These are phyloP conservation scores for Drosophila phalerata DNA, from an alignment of 2,888 invertebrate genomes.

Conservation along the genomic window DNA sequence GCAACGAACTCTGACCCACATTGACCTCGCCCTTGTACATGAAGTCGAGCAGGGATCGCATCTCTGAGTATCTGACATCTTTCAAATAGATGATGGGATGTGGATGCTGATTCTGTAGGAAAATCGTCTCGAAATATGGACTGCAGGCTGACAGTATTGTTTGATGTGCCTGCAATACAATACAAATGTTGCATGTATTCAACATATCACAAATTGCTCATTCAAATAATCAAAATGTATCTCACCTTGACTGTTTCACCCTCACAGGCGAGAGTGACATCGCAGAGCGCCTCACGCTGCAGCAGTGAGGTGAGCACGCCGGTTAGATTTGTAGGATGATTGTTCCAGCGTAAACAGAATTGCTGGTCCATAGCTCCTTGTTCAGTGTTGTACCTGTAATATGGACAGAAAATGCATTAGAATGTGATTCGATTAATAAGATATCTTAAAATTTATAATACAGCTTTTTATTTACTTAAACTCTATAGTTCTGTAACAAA, in stretches of 20 bases:
- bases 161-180: constrained; percentile 91
- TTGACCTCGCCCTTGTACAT: constrained; percentile 97
- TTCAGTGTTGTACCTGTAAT: constrained; percentile 85
- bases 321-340: constrained; percentile 96
- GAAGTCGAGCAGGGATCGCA: constrained; percentile 95
- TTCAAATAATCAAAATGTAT: neutral
- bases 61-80: constrained; percentile 95
- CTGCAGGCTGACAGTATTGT: constrained; percentile 97
- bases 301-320: constrained; percentile 95
- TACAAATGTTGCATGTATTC: too few species aligned
- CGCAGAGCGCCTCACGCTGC: constrained; percentile 95
- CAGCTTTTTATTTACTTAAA: too few species aligned
- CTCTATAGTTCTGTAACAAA: too few species aligned
- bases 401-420: neutral
- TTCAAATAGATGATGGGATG: constrained; percentile 97
- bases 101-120: constrained; percentile 94
- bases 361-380: constrained; percentile 89
- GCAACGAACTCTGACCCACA: constrained; percentile 95
- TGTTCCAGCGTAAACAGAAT: constrained; percentile 98
- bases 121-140: constrained; percentile 96
- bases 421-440: neutral
- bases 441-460: neutral
- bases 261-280: constrained; percentile 96
- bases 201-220: neutral
- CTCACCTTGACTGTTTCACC: constrained; percentile 93